A percentile compares a stretch with the other conserved stretches of the same genome.
These are phyloP conservation scores for Mizuhopecten yessoensis DNA, from an alignment of 1,140 invertebrate genomes.

Conservation along the genomic window DNA sequence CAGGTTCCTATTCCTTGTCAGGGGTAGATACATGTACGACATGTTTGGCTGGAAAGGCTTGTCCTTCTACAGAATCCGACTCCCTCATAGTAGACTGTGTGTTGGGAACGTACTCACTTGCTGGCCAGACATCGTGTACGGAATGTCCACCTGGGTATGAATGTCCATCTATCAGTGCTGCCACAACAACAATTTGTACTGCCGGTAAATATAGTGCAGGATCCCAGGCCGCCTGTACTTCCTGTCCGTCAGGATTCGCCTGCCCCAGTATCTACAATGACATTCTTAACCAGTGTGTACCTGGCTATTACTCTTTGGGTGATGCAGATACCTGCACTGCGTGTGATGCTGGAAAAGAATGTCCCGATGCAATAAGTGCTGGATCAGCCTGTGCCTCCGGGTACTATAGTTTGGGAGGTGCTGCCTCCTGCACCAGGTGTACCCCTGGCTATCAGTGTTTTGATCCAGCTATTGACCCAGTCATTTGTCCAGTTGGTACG, in stretches of 20 bases:
- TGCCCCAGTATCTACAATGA: conserved; percentile 76
- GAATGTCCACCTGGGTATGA: conserved; percentile 79
- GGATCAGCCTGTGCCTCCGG: conserved; percentile 74
- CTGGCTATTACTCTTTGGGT: conserved; percentile 74
- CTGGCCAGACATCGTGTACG: conserved; percentile 72
- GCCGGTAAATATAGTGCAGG: conserved; percentile 75
- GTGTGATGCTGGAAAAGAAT: conserved; percentile 79
- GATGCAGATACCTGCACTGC: conserved; percentile 72
- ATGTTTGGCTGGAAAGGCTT: conserved; percentile 77
- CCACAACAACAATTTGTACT: conserved; percentile 70
- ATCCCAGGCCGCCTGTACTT: conserved; percentile 69
- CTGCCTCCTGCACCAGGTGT: conserved; percentile 74
- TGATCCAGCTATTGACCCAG: conserved; percentile 59
- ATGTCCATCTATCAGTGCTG: conserved; percentile 70
- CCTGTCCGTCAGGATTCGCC: conserved; percentile 78
- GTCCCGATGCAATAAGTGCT: conserved; percentile 68
- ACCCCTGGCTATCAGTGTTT: conserved; percentile 78
- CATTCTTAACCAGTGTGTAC: conserved; percentile 67
- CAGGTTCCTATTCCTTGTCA: conserved; percentile 70
- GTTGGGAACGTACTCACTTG: conserved; percentile 73
- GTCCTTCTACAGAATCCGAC: conserved; percentile 72
- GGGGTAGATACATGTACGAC: conserved; percentile 70
- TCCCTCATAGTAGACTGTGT: conserved; percentile 66
- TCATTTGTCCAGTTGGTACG: conserved; percentile 74
- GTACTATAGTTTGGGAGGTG: conserved; percentile 77